phyloP scores from a whole-genome alignment of 2,797 vertebrate species.

The Ataeniobius toweri region DNA sequence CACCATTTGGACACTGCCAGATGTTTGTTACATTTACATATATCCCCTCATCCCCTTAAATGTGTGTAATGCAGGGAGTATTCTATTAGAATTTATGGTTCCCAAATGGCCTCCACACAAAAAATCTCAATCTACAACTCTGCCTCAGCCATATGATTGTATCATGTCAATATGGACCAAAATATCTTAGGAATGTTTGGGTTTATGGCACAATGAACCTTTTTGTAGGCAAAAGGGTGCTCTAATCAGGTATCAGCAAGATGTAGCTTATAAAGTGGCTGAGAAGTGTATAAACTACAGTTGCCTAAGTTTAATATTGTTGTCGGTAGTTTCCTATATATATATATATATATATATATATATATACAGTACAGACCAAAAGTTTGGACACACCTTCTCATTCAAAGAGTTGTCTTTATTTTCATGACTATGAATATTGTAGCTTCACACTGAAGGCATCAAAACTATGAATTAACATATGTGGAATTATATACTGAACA shows the following conservation, averaged over 20 bases:
- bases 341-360: too few species aligned
- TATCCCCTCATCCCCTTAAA: neutral
- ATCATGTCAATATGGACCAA: neutral
- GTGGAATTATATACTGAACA: too few species aligned
- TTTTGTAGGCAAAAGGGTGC: neutral
- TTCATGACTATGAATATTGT: too few species aligned
- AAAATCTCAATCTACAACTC: neutral
- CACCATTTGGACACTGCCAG: neutral
- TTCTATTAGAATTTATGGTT: neutral
- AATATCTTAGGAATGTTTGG: neutral
- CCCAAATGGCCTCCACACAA: neutral
- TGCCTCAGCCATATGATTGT: neutral
- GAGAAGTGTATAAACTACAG: neutral
- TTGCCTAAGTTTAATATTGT: neutral
- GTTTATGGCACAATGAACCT: neutral
- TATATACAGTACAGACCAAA: too few species aligned
- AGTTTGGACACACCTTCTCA: too few species aligned
- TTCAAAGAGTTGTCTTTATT: too few species aligned
- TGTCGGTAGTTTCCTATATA: neutral
- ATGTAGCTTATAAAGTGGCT: neutral
- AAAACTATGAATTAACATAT: too few species aligned
- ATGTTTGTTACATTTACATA: neutral
- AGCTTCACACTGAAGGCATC: too few species aligned
- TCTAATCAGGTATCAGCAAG: neutral
- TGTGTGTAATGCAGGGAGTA: neutral